phyloP scores from a whole-genome alignment of 2,888 invertebrate genomes.

The Teinopalpus imperialis region DNA sequence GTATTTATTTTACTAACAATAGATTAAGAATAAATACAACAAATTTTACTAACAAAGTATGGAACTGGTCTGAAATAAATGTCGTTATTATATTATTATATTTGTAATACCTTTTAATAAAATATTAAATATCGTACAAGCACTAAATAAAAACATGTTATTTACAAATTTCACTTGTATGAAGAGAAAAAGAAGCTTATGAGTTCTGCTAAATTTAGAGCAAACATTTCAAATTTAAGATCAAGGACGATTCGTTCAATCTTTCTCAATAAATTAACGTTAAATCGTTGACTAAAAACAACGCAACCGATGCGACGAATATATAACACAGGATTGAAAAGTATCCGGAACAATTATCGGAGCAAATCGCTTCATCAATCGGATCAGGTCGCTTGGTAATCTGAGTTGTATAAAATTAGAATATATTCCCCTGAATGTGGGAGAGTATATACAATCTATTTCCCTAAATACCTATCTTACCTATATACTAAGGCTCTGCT shows the following conservation, averaged over 20 bases:
- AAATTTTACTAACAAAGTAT: too few species aligned
- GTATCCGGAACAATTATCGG: not conserved
- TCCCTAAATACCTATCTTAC: too few species aligned
- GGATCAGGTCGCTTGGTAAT: too few species aligned
- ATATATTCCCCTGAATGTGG: too few species aligned
- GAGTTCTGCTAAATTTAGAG: conserved; percentile 19
- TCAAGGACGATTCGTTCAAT: conserved; percentile 8
- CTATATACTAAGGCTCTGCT: too few species aligned
- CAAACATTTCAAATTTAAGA: conserved; percentile 14
- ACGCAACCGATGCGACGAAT: conserved; percentile 11
- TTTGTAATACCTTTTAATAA: too few species aligned
- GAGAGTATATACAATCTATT: too few species aligned
- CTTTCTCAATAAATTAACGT: conserved; percentile 21
- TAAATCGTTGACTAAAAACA: conserved; percentile 23
- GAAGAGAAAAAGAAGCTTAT: conserved; percentile 11
- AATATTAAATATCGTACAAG: not conserved
- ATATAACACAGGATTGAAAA: conserved; percentile 8
- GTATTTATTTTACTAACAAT: too few species aligned
- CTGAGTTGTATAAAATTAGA: too few species aligned
- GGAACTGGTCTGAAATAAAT: too few species aligned
- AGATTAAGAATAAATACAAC: too few species aligned
- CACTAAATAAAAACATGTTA: conserved; percentile 11
- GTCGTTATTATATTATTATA: too few species aligned
- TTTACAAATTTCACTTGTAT: conserved; percentile 3
- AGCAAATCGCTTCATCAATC: not conserved